Conservation (phyloP, 2,797 vertebrate species). For the Halcyon chelicuti region DNA sequence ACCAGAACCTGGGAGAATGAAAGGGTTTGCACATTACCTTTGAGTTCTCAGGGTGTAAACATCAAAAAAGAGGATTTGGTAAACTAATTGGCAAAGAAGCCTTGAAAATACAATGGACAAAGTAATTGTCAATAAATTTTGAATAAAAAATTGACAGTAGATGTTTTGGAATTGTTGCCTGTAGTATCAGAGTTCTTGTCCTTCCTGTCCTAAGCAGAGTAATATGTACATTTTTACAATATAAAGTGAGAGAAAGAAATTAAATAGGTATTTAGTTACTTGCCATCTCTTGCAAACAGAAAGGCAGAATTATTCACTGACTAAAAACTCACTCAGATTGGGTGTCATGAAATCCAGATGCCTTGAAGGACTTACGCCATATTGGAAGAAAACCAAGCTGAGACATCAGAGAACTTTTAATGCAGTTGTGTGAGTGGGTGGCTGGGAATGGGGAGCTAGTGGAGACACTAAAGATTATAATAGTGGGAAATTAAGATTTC, state of each 20-base stretch:
- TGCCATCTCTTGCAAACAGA: neutral
- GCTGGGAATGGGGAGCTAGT: neutral
- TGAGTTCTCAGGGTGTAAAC: neutral
- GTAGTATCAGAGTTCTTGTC: neutral
- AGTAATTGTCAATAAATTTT: neutral
- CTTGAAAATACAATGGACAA: neutral
- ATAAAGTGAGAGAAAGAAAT: neutral
- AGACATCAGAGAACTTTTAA: neutral
- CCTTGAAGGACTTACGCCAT: neutral
- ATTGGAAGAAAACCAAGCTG: neutral
- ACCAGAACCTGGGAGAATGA: neutral
- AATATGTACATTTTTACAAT: neutral
- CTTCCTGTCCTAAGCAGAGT: neutral
- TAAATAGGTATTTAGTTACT: neutral
- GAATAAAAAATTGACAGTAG: neutral
- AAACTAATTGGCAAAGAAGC: neutral
- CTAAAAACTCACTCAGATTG: neutral
- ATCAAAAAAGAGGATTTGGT: neutral
- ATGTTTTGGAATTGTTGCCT: neutral
- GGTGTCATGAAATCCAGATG: neutral
- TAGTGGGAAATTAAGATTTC: neutral
- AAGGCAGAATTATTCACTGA: neutral
- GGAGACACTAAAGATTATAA: neutral
- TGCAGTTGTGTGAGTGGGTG: rapidly evolving
- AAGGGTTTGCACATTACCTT: neutral